Base-by-base conservation (phyloP, 2,888 invertebrate genomes). In the Brachyopa scutellaris region DNA sequence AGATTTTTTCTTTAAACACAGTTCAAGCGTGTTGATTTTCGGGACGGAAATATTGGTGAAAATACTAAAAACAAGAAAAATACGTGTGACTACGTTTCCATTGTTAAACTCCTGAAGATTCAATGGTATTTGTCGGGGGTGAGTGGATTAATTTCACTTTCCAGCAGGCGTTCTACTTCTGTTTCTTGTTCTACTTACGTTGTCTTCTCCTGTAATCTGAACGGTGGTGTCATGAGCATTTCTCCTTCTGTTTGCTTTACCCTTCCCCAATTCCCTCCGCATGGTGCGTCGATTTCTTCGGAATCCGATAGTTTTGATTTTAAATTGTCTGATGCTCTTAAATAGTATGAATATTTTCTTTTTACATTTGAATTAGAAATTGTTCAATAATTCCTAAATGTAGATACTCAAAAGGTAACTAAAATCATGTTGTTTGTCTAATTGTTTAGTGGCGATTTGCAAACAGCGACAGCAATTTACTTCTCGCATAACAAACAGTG, bases 141-240 rank as follows among this genome's bases (percentile, higher is more conserved):
- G 80, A 82, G 80, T 76, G 80, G 70, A 80, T 70, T 59, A 82
- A 76, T 82, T 82, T 82, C 76, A 82, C 80, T 82, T 82, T 82
- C 76, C 64, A 64, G 61, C 38, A 62, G 51, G 62, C 62, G 62
- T 57, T 67, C 74, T 74, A 74, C 47, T 74, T 74, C 23, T 66
- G 57, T 59, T 67, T 59, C 67, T 67, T 70, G 80, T 80, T 76
- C 69, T 57, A 74, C 61, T 74, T 74, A 29, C 40, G 51, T 26
- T 74, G 66, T 31, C 64, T 64, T 38, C 62, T 61, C 38, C 69
- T 70, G 62, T 77, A 70, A 61, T 57, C 36, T 47, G 31, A 67
- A 76, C 59, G 51, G 76, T 76, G 69, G 69, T 76, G 62, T 57
- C 36, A 64, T 73, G 69, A 42, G 40, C 55, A 61, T 74, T 74